Conservation (phyloP, 2,113 vertebrate species). For the Lampris incognitus region DNA sequence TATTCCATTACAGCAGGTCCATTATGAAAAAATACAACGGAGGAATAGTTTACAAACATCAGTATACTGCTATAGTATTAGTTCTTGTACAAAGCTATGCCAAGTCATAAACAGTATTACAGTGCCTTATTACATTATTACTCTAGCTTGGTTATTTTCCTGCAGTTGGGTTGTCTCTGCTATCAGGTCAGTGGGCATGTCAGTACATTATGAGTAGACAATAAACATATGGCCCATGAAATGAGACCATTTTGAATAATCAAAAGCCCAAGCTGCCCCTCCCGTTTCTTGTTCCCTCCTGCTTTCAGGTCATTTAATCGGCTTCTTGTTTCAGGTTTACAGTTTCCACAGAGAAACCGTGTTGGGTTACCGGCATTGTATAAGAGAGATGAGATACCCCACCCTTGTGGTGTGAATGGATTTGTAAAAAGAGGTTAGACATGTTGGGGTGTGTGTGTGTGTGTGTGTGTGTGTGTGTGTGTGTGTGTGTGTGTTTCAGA, state of each 20-base stretch:
- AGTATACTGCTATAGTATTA: too few species aligned
- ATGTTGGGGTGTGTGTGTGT: slow-evolving; percentile 14
- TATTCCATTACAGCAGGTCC: too few species aligned
- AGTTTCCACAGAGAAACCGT: slow-evolving; percentile 56
- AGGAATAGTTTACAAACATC: too few species aligned
- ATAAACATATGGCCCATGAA: background rate
- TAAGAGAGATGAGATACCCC: slow-evolving; percentile 62
- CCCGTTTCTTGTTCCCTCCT: slow-evolving; percentile 30
- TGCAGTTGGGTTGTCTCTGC: background rate
- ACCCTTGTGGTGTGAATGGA: slow-evolving; percentile 56
- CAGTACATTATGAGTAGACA: background rate
- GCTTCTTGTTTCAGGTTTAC: slow-evolving; percentile 65
- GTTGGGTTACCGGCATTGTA: slow-evolving; percentile 64
- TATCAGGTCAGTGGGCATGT: too few species aligned
- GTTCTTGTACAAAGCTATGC: too few species aligned
- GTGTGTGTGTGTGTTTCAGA: background rate
- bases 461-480: slow-evolving; percentile 17
- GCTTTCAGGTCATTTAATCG: slow-evolving; percentile 38
- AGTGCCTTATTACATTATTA: too few species aligned
- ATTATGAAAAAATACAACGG: too few species aligned
- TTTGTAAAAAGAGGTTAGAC: slow-evolving; percentile 38
- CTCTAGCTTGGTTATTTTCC: background rate
- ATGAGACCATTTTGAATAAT: too few species aligned
- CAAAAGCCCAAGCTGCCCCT: too few species aligned
- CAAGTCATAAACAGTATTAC: too few species aligned